Conservation (phyloP, 2,797 vertebrate species). For the Pseudocheirus occidentalis region DNA sequence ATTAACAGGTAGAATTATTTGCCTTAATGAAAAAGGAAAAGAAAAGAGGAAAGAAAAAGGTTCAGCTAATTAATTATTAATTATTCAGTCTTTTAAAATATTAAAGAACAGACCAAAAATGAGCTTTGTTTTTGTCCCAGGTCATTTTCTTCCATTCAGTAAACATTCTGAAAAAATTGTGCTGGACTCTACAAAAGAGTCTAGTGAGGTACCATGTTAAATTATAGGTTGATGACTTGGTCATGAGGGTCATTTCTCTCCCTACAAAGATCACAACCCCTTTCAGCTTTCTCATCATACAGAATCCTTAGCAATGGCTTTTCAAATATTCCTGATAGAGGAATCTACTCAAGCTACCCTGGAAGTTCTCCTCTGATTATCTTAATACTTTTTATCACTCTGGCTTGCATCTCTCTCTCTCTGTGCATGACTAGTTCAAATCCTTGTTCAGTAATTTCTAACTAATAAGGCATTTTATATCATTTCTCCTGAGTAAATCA, state of each 20-base stretch:
- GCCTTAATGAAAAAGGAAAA: neutral
- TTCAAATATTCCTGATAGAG: neutral
- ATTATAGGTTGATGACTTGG: neutral
- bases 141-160: neutral
- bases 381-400: neutral
- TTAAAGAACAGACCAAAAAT: neutral
- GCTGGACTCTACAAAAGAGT: neutral
- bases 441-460: neutral
- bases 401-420: neutral
- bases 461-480: neutral
- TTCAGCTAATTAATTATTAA: neutral
- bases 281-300: neutral
- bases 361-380: neutral
- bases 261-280: neutral
- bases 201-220: neutral
- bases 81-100: neutral
- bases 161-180: neutral
- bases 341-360: neutral
- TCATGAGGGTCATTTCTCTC: neutral
- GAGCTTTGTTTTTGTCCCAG: neutral
- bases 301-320: neutral
- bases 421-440: neutral
- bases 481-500: neutral
- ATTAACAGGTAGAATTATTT: neutral
- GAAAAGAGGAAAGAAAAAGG: neutral